Conservation (phyloP, 2,113 vertebrate genomes). For the Thunnus thynnus region DNA sequence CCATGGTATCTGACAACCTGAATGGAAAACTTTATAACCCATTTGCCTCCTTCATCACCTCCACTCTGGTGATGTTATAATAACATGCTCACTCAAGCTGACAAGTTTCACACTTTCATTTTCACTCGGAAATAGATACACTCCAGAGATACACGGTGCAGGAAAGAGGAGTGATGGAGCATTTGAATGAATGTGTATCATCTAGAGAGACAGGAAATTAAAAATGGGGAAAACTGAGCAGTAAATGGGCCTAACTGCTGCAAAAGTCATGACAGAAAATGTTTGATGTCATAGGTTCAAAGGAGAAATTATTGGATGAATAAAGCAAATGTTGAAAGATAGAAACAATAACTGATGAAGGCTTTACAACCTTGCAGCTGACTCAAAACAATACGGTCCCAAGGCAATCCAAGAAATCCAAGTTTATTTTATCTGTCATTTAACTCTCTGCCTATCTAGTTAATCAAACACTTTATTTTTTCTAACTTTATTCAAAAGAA, state of each 20-base stretch:
- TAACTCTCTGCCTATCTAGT: too few species aligned
- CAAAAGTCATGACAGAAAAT: slow-evolving; percentile 4
- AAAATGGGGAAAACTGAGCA: slow-evolving; percentile 24
- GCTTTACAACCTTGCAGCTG: neutral
- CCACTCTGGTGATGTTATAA: slow-evolving; percentile 30
- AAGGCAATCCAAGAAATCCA: neutral
- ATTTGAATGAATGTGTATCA: slow-evolving; percentile 9
- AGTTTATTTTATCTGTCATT: too few species aligned
- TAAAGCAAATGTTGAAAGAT: neutral
- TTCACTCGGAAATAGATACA: slow-evolving; percentile 46
- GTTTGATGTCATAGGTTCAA: neutral
- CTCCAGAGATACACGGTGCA: neutral
- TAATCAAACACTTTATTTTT: neutral
- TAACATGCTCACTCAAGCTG: slow-evolving; percentile 62
- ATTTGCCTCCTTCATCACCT: slow-evolving; percentile 42
- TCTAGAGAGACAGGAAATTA: slow-evolving; percentile 52
- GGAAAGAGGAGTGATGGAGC: neutral
- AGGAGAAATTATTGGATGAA: neutral
- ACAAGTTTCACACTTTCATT: slow-evolving; percentile 62
- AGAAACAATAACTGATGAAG: neutral
- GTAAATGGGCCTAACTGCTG: slow-evolving; percentile 11
- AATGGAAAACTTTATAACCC: slow-evolving; percentile 40
- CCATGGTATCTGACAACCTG: slow-evolving; percentile 43
- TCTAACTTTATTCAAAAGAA: neutral
- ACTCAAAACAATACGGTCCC: neutral